phyloP scores from a whole-genome alignment of 1,140 invertebrate species.

The Pollicipes pollicipes region DNA sequence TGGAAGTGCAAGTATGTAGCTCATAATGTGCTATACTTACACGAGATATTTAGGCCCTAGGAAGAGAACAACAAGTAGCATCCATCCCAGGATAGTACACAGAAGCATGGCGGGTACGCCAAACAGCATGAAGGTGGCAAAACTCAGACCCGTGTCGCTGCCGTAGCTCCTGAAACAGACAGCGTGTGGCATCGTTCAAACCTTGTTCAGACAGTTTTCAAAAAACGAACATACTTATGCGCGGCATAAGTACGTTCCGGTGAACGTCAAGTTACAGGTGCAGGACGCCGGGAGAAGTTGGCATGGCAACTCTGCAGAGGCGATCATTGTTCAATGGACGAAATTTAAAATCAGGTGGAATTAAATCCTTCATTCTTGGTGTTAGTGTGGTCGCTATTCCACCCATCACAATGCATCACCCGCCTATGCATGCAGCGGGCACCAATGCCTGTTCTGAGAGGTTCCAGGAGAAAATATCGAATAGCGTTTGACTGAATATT shows the following conservation, averaged over 20 bases:
- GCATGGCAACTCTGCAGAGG: conserved; percentile 5
- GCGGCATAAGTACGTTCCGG: background rate
- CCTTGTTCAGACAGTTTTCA: too few relatives aligned
- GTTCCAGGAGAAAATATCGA: too few relatives aligned
- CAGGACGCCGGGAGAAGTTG: too few relatives aligned
- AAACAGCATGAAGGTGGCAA: conserved; percentile 29
- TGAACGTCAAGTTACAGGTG: too few relatives aligned
- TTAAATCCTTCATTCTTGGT: background rate
- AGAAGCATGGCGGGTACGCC: conserved; percentile 26
- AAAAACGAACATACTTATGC: background rate
- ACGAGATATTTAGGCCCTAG: conserved; percentile 11
- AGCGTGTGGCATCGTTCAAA: too few relatives aligned
- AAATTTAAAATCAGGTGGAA: background rate
- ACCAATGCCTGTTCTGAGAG: background rate
- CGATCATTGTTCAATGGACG: conserved; percentile 7
- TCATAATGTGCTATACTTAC: too few relatives aligned
- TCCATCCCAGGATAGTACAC: conserved; percentile 25
- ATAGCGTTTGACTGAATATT: too few relatives aligned
- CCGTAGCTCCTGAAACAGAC: conserved; percentile 11
- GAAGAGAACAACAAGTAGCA: conserved; percentile 25
- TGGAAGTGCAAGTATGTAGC: too few relatives aligned
- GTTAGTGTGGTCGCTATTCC: too few relatives aligned
- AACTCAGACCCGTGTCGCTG: conserved; percentile 25
- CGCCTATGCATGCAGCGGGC: background rate
- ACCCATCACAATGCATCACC: background rate